Conservation (phyloP, 2,113 vertebrate species). For the Chroicocephalus ridibundus region DNA sequence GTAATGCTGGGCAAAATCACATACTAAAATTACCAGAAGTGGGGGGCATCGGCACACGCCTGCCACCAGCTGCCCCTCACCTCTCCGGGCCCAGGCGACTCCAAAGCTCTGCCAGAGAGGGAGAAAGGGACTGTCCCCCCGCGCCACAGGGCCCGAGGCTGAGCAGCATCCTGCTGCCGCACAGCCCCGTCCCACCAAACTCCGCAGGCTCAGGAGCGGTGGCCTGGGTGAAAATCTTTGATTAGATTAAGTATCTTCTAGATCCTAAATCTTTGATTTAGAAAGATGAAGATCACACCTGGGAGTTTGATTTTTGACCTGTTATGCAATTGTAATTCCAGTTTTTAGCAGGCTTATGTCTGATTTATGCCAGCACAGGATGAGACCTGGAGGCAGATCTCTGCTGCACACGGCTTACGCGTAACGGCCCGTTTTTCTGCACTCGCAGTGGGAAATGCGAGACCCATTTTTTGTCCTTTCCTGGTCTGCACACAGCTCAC, state of each 20-base stretch:
- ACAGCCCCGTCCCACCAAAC: not conserved
- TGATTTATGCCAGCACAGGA: accelerated
- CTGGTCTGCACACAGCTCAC: not conserved
- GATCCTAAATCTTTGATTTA: not conserved
- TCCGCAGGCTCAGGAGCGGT: accelerated
- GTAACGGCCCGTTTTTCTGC: accelerated
- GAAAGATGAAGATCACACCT: not conserved
- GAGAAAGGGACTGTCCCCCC: not conserved
- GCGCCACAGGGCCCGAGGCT: accelerated
- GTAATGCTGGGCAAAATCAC: not conserved
- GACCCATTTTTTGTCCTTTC: not conserved
- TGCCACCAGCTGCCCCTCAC: accelerated
- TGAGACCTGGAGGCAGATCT: not conserved
- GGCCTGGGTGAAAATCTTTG: not conserved
- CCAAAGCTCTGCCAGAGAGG: not conserved
- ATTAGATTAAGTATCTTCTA: not conserved
- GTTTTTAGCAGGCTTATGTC: not conserved
- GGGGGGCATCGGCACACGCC: not conserved
- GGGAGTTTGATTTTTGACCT: not conserved
- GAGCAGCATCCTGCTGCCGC: not conserved
- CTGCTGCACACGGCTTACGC: not conserved
- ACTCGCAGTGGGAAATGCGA: accelerated
- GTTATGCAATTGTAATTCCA: no score
- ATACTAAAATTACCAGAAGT: not conserved
- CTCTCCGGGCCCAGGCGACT: not conserved